Percentiles rank a stretch among this genome's conserved stretches.
Evolutionary conservation across 1,140 invertebrate species (phyloP).

Genomic region (Melanaphis sacchari): DNA sequence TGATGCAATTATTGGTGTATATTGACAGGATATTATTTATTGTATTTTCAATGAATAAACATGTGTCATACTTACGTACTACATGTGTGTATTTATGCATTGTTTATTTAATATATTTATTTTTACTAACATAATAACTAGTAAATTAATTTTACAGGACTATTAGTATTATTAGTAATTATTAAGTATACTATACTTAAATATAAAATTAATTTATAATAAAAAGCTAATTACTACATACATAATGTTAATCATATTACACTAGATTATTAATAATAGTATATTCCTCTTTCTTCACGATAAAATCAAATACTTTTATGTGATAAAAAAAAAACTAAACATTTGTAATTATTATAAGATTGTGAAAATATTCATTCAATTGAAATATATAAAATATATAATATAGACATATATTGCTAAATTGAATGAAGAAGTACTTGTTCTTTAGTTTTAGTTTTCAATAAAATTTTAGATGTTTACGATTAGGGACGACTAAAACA

Average conservation of each 20-base stretch:
- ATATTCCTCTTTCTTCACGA: no score
- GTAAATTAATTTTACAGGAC: background rate
- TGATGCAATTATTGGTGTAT: background rate
- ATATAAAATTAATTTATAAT: background rate
- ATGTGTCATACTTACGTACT: background rate
- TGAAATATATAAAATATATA: no score
- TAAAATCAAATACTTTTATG: no score
- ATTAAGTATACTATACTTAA: background rate
- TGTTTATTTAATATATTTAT: background rate
- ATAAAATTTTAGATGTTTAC: background rate
- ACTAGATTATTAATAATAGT: no score
- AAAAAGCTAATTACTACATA: background rate
- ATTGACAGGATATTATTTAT: background rate
- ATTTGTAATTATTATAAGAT: no score
- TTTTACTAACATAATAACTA: background rate
- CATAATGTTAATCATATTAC: no score
- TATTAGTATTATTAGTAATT: background rate
- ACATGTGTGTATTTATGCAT: background rate
- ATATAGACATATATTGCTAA: no score
- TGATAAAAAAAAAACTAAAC: no score
- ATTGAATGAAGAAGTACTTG: background rate
- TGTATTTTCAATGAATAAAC: background rate
- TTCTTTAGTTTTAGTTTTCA: background rate
- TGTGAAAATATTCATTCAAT: no score
- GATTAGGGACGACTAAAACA: no score